Conservation (phyloP, 2,797 vertebrate genomes). For the Schizothorax lantsangensis region DNA sequence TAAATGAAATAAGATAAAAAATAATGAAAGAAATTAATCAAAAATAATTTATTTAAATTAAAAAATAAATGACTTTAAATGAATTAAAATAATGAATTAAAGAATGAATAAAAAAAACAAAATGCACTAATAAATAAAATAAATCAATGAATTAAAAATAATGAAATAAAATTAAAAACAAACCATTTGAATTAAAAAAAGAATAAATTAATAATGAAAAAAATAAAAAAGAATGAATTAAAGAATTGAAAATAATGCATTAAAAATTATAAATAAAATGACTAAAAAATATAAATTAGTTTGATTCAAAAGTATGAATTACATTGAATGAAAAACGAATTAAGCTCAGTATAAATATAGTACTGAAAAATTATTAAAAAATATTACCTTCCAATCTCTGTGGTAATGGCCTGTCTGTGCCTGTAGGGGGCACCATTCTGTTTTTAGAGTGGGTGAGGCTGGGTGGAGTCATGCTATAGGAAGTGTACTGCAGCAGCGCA, state of each 20-base stretch:
- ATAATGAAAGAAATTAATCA: not conserved
- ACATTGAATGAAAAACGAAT: too few relatives aligned
- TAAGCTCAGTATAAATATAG: too few relatives aligned
- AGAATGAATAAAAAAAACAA: not conserved
- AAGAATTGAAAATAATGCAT: not conserved
- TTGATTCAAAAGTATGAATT: not conserved
- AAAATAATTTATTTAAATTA: not conserved
- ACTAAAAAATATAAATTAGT: not conserved
- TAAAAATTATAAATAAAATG: not conserved
- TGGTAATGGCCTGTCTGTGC: conserved; percentile 80
- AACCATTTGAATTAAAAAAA: not conserved
- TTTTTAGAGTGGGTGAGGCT: conserved; percentile 94
- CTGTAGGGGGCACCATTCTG: conserved; percentile 84
- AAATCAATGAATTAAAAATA: too few relatives aligned
- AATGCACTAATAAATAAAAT: not conserved
- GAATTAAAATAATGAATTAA: not conserved
- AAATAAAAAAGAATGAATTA: not conserved
- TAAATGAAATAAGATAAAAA: not conserved
- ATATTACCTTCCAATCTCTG: conserved; percentile 93
- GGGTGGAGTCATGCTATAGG: conserved; percentile 92
- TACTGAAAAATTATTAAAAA: too few relatives aligned
- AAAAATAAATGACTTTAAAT: not conserved
- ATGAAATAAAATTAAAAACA: not conserved
- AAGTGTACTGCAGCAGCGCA: conserved; percentile 93
- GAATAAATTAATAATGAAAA: not conserved